Evolutionary conservation across 1,140 invertebrate species (phyloP).

Genomic region (Trichonephila inaurata): DNA sequence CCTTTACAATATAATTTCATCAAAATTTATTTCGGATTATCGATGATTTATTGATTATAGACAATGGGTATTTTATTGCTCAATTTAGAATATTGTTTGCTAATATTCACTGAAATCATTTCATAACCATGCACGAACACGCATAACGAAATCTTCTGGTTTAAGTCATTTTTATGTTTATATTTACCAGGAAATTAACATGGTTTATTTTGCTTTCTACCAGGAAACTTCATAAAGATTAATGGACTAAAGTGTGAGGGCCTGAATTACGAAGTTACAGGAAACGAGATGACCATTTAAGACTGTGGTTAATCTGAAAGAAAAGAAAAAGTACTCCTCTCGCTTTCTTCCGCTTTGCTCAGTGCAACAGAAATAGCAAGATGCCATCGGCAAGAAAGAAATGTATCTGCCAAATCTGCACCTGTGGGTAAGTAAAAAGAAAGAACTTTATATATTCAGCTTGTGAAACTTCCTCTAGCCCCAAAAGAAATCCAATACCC

Average conservation of each 20-base stretch:
- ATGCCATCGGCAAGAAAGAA: conserved; percentile 49
- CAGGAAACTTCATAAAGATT: background rate
- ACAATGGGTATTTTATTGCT: too few relatives aligned
- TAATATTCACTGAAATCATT: too few relatives aligned
- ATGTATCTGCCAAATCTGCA: conserved; percentile 68
- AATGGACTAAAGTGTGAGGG: background rate
- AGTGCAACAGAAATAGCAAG: background rate
- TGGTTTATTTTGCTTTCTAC: background rate
- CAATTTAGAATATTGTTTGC: too few relatives aligned
- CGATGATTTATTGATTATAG: too few relatives aligned
- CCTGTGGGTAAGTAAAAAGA: conserved; percentile 60
- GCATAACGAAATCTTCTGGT: too few relatives aligned
- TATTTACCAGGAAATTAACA: background rate
- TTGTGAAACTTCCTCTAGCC: background rate
- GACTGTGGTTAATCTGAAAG: background rate
- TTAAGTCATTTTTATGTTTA: too few relatives aligned
- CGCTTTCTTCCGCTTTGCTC: background rate
- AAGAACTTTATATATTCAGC: background rate
- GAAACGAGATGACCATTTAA: background rate
- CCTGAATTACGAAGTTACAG: background rate
- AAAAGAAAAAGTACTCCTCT: background rate
- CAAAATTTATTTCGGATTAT: too few relatives aligned
- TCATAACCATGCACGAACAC: too few relatives aligned
- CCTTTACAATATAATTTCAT: too few relatives aligned
- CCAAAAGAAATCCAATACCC: too few relatives aligned